phyloP scores from a whole-genome alignment of 2,797 vertebrate genomes.

The Antrozous pallidus region DNA sequence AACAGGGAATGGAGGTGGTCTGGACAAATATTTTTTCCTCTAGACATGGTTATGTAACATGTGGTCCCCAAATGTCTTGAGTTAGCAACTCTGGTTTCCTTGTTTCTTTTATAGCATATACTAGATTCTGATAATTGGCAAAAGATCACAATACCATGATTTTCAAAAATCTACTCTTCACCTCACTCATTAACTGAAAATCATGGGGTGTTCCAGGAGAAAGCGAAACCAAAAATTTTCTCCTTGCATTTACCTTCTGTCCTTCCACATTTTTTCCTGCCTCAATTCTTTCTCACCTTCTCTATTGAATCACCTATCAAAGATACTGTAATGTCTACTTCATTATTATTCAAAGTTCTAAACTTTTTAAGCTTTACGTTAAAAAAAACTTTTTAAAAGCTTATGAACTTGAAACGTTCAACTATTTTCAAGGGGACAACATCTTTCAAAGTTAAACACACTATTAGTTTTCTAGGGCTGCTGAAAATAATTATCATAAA shows the following conservation, averaged over 20 bases:
- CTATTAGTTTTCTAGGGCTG: background rate
- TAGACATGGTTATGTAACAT: background rate
- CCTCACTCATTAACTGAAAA: background rate
- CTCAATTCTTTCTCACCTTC: background rate
- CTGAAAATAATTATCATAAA: background rate
- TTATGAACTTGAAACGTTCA: background rate
- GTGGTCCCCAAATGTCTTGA: background rate
- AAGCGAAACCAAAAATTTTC: background rate
- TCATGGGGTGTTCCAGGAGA: background rate
- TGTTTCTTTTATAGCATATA: background rate
- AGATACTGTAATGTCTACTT: background rate
- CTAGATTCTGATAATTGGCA: background rate
- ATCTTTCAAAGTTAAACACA: background rate
- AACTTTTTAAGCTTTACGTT: background rate
- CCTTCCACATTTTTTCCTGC: background rate
- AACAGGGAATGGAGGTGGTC: background rate
- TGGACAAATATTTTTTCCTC: background rate
- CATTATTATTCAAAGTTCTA: background rate
- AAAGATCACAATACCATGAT: background rate
- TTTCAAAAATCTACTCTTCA: background rate
- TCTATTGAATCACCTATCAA: background rate
- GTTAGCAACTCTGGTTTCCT: background rate
- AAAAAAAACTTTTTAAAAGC: background rate
- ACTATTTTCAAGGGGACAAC: background rate
- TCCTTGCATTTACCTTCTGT: background rate